Conservation (phyloP, 2,113 vertebrate genomes). For the Hymenochirus boettgeri region DNA sequence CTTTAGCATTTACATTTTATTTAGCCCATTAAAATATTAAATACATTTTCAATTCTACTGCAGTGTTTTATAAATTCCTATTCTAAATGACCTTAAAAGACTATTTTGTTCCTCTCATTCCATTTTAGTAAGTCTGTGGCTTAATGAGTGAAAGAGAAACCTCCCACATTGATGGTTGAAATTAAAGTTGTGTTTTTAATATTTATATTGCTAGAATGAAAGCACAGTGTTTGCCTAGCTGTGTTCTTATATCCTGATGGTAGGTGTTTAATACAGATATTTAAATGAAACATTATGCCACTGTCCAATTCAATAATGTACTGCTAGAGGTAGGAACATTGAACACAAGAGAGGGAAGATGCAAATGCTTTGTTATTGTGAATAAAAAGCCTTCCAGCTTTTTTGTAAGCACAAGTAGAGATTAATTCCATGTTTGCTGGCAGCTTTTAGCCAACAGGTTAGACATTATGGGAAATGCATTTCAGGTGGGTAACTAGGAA, state of each 20-base stretch:
- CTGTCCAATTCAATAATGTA: not conserved
- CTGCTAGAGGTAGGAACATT: not conserved
- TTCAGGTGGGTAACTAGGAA: not conserved
- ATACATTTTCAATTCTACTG: too few relatives aligned
- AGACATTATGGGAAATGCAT: not conserved
- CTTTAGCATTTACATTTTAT: too few relatives aligned
- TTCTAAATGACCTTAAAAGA: too few relatives aligned
- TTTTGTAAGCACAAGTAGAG: not conserved
- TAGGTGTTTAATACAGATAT: not conserved
- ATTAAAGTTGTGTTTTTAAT: not conserved
- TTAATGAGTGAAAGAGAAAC: not conserved
- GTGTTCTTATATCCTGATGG: too few relatives aligned
- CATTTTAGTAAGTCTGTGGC: not conserved
- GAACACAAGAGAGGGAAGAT: not conserved
- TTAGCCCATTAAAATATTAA: too few relatives aligned
- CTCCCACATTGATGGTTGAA: not conserved
- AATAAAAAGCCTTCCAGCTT: not conserved
- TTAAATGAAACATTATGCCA: not conserved
- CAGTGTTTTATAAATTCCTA: too few relatives aligned
- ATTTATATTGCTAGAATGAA: not conserved
- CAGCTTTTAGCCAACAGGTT: conserved; percentile 1
- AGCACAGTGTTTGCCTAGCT: not conserved
- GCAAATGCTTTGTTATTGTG: not conserved
- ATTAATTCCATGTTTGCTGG: not conserved
- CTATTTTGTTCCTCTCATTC: too few relatives aligned